Evolutionary conservation across 2,113 vertebrate genomes (phyloP).

Genomic region (Channa maculata): DNA sequence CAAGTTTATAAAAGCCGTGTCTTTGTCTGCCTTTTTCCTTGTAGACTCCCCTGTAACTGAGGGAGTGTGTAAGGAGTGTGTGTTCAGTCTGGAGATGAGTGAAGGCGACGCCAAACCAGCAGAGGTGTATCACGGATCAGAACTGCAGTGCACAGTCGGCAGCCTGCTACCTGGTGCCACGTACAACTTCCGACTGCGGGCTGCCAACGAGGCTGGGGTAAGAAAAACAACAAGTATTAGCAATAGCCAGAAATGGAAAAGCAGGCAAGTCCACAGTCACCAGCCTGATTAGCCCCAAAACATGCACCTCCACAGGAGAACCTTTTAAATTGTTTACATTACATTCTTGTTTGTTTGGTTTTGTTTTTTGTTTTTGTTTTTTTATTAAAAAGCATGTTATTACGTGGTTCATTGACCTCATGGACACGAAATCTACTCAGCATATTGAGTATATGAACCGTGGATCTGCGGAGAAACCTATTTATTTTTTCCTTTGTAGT

Average conservation of each 20-base stretch:
- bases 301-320: neutral
- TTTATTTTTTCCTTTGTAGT: too few species aligned
- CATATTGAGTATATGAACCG: neutral
- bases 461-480: too few species aligned
- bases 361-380: conserved; percentile 1
- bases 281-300: neutral
- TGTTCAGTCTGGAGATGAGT: conserved; percentile 94
- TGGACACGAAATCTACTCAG: conserved; percentile 13
- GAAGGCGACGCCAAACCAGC: conserved; percentile 82
- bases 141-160: conserved; percentile 91
- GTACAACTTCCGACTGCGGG: conserved; percentile 91
- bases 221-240: conserved; percentile 52
- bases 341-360: too few species aligned
- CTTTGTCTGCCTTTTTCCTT: neutral
- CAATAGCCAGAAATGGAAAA: neutral
- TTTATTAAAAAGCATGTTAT: neutral
- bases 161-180: conserved; percentile 92
- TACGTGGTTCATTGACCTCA: neutral
- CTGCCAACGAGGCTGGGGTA: conserved; percentile 95
- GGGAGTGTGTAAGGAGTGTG: conserved; percentile 84
- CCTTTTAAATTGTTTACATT: too few species aligned
- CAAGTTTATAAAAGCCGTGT: neutral
- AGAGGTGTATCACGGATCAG: conserved; percentile 90
- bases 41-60: conserved; percentile 80
- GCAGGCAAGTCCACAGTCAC: neutral